A percentile compares a stretch with the other conserved stretches of the same genome.
These are phyloP conservation scores for Lepidotrigona ventralis DNA, from an alignment of 1,140 invertebrate species.

Conservation along the genomic window DNA sequence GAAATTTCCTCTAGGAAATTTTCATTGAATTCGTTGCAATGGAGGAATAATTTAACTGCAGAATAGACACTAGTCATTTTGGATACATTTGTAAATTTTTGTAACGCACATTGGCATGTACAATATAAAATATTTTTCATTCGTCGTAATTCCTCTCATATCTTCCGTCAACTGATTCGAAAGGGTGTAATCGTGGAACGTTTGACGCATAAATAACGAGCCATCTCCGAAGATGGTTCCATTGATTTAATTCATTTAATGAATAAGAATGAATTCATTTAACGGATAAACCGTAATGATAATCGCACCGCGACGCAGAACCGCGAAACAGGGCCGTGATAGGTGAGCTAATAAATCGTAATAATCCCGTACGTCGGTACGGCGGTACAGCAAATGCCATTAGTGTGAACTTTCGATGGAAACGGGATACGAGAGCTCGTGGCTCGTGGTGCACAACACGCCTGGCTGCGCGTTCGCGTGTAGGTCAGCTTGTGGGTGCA, in stretches of 20 bases:
- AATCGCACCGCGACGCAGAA: slow-evolving; percentile 58
- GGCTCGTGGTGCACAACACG: not conserved
- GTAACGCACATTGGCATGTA: too few relatives aligned
- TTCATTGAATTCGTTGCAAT: too few relatives aligned
- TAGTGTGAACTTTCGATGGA: slow-evolving; percentile 75
- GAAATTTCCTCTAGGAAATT: too few relatives aligned
- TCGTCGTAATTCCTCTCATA: too few relatives aligned
- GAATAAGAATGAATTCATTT: slow-evolving; percentile 1
- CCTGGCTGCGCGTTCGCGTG: slow-evolving; percentile 53
- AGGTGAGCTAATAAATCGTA: slow-evolving; percentile 73
- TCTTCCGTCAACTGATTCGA: too few relatives aligned
- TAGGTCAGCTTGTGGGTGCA: slow-evolving; percentile 68
- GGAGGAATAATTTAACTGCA: not conserved
- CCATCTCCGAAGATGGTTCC: not conserved
- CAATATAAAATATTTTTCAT: too few relatives aligned
- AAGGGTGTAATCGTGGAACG: too few relatives aligned
- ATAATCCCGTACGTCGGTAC: slow-evolving; percentile 47
- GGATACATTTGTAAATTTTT: not conserved
- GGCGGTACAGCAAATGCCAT: slow-evolving; percentile 71
- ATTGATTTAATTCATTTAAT: not conserved
- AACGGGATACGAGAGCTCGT: slow-evolving; percentile 62
- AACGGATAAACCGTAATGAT: slow-evolving; percentile 26
- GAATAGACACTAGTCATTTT: not conserved
- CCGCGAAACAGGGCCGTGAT: slow-evolving; percentile 67
- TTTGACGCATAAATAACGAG: too few relatives aligned